These are phyloP conservation scores for Drosophila athabasca DNA, from an alignment of 1,140 invertebrate species.

Conservation along the genomic window DNA sequence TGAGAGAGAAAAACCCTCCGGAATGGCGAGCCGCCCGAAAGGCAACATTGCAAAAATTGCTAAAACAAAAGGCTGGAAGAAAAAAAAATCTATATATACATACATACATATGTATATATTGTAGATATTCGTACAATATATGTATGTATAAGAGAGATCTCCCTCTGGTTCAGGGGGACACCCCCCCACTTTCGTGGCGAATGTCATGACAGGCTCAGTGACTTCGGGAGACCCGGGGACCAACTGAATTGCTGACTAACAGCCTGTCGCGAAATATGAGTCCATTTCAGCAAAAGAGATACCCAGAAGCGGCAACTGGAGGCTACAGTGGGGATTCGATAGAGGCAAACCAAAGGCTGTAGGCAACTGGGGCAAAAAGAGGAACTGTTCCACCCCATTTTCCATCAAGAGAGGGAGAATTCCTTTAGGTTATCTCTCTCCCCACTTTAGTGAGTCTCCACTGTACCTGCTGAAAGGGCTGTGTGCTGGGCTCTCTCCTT, in stretches of 20 bases:
- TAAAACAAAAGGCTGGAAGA: constrained; percentile 69
- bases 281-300: constrained; percentile 78
- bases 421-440: no score
- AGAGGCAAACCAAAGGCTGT: no score
- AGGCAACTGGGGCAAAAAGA: no score
- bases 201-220: constrained; percentile 81
- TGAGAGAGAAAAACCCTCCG: constrained; percentile 30
- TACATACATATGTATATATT: no score
- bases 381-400: no score
- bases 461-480: constrained; percentile 10
- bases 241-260: constrained; percentile 81
- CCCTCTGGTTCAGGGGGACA: background rate
- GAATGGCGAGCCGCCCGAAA: constrained; percentile 46
- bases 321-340: constrained; percentile 22
- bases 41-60: constrained; percentile 68
- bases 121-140: constrained; percentile 3
- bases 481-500: background rate
- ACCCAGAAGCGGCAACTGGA: constrained; percentile 29
- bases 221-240: constrained; percentile 65
- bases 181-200: constrained; percentile 51
- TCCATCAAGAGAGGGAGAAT: no score
- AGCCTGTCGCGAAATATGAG: constrained; percentile 82
- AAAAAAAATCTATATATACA: constrained; percentile 10
- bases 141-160: constrained; percentile 44
- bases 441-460: background rate